Evolutionary conservation across 2,113 vertebrate genomes (phyloP).

Genomic region (Cyanocitta stelleri): DNA sequence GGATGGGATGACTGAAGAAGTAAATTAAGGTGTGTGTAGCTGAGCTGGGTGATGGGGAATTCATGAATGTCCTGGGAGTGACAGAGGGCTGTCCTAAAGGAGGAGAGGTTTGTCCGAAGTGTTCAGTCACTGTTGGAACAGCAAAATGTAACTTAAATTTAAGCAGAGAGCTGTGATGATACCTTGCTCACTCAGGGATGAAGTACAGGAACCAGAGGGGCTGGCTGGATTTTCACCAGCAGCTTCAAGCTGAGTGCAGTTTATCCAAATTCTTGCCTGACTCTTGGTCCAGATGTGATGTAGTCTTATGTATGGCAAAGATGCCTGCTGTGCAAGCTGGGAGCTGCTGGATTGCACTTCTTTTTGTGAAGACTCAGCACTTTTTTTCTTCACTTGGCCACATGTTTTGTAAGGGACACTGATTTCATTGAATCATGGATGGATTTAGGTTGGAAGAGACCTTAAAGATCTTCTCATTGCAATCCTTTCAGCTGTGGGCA

Average conservation of each 20-base stretch:
- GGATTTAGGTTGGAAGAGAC: background rate
- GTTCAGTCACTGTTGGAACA: background rate
- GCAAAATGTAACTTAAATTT: background rate
- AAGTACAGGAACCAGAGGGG: background rate
- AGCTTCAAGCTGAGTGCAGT: background rate
- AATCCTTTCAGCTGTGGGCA: rapidly evolving
- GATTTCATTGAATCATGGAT: background rate
- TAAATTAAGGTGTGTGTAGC: background rate
- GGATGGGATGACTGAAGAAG: background rate
- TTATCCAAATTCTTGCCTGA: background rate
- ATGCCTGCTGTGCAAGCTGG: background rate
- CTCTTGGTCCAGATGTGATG: background rate
- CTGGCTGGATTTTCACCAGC: background rate
- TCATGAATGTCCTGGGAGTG: background rate
- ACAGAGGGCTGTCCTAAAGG: background rate
- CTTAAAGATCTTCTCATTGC: background rate
- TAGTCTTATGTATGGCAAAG: too few relatives aligned
- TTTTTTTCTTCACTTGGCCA: background rate
- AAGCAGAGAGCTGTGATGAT: background rate
- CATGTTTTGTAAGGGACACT: background rate
- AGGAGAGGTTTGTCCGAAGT: background rate
- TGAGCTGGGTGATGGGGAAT: background rate
- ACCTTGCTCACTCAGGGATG: background rate
- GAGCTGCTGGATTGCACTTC: background rate
- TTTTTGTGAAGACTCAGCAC: background rate